These are phyloP conservation scores for Haliaeetus vocifer DNA, from an alignment of 2,797 vertebrate species.

Conservation along the genomic window DNA sequence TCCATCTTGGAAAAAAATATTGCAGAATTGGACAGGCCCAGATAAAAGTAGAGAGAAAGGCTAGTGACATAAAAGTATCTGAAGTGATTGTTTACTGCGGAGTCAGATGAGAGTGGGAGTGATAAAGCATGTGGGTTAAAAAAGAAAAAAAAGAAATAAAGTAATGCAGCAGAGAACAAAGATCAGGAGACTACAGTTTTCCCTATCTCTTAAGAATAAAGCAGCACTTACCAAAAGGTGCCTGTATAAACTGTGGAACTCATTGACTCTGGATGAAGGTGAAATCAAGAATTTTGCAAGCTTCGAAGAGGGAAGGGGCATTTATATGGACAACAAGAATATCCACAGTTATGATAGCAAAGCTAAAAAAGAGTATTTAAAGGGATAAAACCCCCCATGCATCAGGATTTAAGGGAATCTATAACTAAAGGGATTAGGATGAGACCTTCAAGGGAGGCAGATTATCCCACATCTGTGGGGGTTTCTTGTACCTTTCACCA, in stretches of 20 bases:
- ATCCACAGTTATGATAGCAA: conserved; percentile 45
- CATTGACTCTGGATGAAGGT: not conserved
- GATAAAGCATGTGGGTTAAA: not conserved
- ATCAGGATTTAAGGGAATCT: conserved; percentile 42
- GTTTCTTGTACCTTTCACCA: conserved; percentile 1
- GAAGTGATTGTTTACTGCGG: not conserved
- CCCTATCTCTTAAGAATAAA: not conserved
- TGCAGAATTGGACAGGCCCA: not conserved
- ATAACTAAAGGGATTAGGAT: conserved; percentile 46
- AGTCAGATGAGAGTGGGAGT: not conserved
- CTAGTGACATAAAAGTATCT: not conserved
- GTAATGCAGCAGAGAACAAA: not conserved
- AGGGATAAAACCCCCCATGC: not conserved
- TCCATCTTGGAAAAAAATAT: not conserved
- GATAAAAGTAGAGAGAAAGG: not conserved
- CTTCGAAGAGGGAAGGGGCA: not conserved
- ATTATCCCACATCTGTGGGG: conserved; percentile 16
- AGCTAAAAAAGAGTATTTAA: conserved; percentile 51
- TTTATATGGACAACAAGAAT: conserved; percentile 55
- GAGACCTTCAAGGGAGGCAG: conserved; percentile 28
- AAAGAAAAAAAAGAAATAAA: not conserved
- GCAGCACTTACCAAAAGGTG: not conserved
- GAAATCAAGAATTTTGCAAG: not conserved
- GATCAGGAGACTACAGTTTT: not conserved
- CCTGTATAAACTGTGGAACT: not conserved